Conservation (phyloP, 2,888 invertebrate genomes). For the Gortyna flavago region DNA sequence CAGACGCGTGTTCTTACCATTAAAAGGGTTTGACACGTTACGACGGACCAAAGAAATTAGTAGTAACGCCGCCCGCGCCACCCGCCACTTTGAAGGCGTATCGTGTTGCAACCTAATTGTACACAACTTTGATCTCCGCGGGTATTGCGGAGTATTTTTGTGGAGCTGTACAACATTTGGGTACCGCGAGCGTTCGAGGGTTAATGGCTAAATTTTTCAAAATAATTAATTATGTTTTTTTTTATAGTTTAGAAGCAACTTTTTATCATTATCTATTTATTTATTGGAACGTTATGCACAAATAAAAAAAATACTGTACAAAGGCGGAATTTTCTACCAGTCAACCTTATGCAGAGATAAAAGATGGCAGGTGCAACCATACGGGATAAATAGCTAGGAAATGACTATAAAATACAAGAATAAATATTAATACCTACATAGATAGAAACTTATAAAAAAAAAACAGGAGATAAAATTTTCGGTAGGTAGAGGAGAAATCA, state of each 20-base stretch:
- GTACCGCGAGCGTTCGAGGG: slow-evolving; percentile 53
- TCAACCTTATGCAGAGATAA: too few species aligned
- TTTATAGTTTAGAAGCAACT: background rate
- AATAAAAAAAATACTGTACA: too few species aligned
- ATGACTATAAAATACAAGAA: too few species aligned
- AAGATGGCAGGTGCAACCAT: too few species aligned
- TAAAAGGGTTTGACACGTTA: slow-evolving; percentile 85
- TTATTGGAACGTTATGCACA: too few species aligned
- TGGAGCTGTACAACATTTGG: slow-evolving; percentile 41
- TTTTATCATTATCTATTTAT: too few species aligned
- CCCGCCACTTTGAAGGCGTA: slow-evolving; percentile 65
- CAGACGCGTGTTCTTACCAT: slow-evolving; percentile 72
- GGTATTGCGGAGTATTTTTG: slow-evolving; percentile 74
- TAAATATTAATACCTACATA: too few species aligned
- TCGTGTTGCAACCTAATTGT: slow-evolving; percentile 80
- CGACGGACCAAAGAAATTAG: slow-evolving; percentile 84
- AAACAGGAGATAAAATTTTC: too few species aligned
- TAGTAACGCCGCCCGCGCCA: slow-evolving; percentile 63
- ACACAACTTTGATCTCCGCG: slow-evolving; percentile 83
- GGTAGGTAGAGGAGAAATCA: too few species aligned
- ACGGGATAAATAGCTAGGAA: too few species aligned
- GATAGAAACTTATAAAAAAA: too few species aligned
- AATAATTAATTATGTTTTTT: background rate
- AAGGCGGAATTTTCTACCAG: too few species aligned
- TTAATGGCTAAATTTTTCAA: slow-evolving; percentile 18